phyloP scores from a whole-genome alignment of 2,888 invertebrate species.

The Endotricha flammealis region DNA sequence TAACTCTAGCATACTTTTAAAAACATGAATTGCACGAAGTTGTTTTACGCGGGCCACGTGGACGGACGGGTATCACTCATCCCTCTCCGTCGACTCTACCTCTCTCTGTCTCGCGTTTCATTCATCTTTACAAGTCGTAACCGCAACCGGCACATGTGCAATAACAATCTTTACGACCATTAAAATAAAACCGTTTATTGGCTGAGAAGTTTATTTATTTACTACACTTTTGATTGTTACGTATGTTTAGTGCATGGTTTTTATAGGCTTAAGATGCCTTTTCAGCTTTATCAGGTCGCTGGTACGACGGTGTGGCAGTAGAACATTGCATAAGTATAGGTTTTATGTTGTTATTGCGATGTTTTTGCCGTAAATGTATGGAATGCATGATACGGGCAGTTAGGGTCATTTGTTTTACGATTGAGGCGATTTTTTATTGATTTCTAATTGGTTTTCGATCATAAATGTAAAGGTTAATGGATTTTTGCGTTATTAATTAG shows the following conservation, averaged over 20 bases:
- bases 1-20: too few relatives aligned
- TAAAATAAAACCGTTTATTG: conserved; percentile 74
- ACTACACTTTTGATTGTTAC: conserved; percentile 63
- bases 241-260: conserved; percentile 77
- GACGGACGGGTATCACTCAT: conserved; percentile 55
- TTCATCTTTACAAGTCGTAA: conserved; percentile 68
- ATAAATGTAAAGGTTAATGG: conserved; percentile 29
- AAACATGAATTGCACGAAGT: conserved; percentile 56
- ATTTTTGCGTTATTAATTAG: conserved; percentile 15
- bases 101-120: conserved; percentile 60
- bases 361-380: conserved; percentile 73
- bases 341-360: conserved; percentile 77
- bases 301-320: conserved; percentile 74
- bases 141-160: conserved; percentile 58
- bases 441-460: conserved; percentile 43
- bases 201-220: conserved; percentile 70
- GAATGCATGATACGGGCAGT: conserved; percentile 68
- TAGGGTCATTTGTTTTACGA: conserved; percentile 58
- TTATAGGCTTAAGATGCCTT: conserved; percentile 78
- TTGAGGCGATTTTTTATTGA: conserved; percentile 55
- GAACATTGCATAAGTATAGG: conserved; percentile 77
- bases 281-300: conserved; percentile 78
- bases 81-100: conserved; percentile 44
- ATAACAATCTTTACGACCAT: conserved; percentile 70
- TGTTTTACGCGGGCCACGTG: conserved; percentile 69